Evolutionary conservation across 2,113 vertebrate species (phyloP).

Genomic region (Xenus cinereus): DNA sequence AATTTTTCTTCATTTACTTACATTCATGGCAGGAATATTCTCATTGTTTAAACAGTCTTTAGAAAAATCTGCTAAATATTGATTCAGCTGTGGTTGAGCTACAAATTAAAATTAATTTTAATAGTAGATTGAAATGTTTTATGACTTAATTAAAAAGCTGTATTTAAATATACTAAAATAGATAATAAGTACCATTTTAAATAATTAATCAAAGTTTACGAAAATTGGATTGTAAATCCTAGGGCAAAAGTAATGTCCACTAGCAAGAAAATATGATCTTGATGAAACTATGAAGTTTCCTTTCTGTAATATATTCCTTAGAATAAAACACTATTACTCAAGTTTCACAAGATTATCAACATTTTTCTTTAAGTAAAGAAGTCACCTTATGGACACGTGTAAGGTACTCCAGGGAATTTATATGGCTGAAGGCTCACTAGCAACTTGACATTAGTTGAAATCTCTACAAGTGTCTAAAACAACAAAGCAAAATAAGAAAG

Average conservation of each 20-base stretch:
- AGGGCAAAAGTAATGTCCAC: neutral
- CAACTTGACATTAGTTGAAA: neutral
- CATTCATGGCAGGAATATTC: neutral
- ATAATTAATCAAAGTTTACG: neutral
- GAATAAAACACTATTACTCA: neutral
- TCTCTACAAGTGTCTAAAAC: neutral
- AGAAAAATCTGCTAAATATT: neutral
- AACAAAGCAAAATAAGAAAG: neutral
- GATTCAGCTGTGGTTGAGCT: neutral
- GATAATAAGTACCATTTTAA: neutral
- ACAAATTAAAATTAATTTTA: neutral
- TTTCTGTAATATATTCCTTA: neutral
- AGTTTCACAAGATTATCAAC: neutral
- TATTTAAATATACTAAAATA: neutral
- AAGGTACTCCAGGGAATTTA: neutral
- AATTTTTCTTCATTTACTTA: neutral
- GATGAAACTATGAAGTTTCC: neutral
- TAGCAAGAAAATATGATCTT: neutral
- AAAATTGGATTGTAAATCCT: neutral
- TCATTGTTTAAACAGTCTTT: neutral
- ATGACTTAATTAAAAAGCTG: neutral
- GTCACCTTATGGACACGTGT: neutral
- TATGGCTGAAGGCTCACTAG: neutral
- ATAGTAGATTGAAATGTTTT: neutral
- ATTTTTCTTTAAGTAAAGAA: neutral